phyloP scores from a whole-genome alignment of 1,140 invertebrate genomes.

The Dendroctonus valens region DNA sequence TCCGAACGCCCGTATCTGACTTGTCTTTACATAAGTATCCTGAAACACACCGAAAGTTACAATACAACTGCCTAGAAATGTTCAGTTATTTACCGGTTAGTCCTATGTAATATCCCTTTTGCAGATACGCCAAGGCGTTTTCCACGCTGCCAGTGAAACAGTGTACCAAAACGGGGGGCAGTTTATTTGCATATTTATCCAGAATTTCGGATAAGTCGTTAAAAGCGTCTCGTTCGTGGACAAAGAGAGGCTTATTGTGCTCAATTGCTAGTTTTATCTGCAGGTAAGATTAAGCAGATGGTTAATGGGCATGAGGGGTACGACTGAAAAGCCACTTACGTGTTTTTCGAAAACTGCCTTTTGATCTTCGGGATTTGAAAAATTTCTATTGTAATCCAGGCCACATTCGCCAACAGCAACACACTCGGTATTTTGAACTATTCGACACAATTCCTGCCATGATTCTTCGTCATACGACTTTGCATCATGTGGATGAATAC shows the following conservation, averaged over 20 bases:
- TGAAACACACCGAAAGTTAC: conserved; percentile 46
- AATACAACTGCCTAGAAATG: neutral
- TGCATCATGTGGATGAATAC: conserved; percentile 93
- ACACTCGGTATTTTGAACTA: conserved; percentile 81
- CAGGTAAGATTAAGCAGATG: conserved; percentile 45
- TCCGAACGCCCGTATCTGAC: conserved; percentile 83
- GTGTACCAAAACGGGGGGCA: conserved; percentile 85
- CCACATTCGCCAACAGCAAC: conserved; percentile 94
- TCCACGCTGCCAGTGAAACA: conserved; percentile 89
- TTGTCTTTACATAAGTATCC: conserved; percentile 94
- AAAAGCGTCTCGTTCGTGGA: conserved; percentile 90
- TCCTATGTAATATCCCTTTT: conserved; percentile 84
- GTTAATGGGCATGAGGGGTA: conserved; percentile 2
- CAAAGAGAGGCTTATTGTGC: conserved; percentile 83
- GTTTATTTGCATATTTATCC: conserved; percentile 56
- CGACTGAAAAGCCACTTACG: conserved; percentile 52
- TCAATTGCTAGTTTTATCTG: conserved; percentile 82
- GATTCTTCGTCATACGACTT: conserved; percentile 86
- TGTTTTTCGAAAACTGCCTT: conserved; percentile 86
- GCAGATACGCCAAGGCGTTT: conserved; percentile 82
- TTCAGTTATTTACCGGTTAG: conserved; percentile 64
- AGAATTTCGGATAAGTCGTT: conserved; percentile 70
- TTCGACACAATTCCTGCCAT: conserved; percentile 67
- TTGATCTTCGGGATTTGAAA: conserved; percentile 85
- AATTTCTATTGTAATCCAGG: conserved; percentile 91